phyloP scores from a whole-genome alignment of 2,888 invertebrate species.

The Orthosia gothica region DNA sequence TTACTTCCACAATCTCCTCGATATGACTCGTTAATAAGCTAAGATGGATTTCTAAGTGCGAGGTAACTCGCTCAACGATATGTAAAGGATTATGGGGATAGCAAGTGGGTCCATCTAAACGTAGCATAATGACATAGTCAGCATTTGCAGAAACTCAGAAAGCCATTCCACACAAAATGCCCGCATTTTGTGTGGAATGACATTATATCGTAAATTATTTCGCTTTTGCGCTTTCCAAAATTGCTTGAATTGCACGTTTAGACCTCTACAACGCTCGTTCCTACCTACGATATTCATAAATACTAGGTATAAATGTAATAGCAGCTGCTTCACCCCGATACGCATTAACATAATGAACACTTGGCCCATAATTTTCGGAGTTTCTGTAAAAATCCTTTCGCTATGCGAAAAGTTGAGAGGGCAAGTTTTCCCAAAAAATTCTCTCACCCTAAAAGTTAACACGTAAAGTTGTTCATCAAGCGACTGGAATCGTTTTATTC shows the following conservation, averaged over 20 bases:
- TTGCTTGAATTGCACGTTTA: slow-evolving; percentile 31
- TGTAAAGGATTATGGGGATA: slow-evolving; percentile 52
- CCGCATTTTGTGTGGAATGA: too few species aligned
- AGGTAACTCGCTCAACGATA: slow-evolving; percentile 43
- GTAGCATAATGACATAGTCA: slow-evolving; percentile 38
- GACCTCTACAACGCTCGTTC: neutral
- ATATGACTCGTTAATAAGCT: slow-evolving; percentile 41
- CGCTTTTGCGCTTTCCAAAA: slow-evolving; percentile 14
- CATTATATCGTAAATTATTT: slow-evolving; percentile 33
- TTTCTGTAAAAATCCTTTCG: slow-evolving; percentile 21
- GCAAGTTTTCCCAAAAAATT: too few species aligned
- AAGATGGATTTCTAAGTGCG: slow-evolving; percentile 24
- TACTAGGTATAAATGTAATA: slow-evolving; percentile 54
- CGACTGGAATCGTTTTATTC: too few species aligned
- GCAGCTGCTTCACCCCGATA: slow-evolving; percentile 62
- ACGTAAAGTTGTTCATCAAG: too few species aligned
- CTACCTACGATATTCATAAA: slow-evolving; percentile 33
- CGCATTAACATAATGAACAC: slow-evolving; percentile 68
- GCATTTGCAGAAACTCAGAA: slow-evolving; percentile 28
- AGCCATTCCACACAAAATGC: slow-evolving; percentile 32
- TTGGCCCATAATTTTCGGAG: slow-evolving; percentile 60
- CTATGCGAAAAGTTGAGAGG: too few species aligned
- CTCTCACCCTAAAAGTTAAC: too few species aligned
- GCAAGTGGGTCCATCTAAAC: slow-evolving; percentile 17
- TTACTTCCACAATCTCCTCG: slow-evolving; percentile 24